Evolutionary conservation across 2,113 vertebrate species (phyloP).

Genomic region (Caracal caracal): DNA sequence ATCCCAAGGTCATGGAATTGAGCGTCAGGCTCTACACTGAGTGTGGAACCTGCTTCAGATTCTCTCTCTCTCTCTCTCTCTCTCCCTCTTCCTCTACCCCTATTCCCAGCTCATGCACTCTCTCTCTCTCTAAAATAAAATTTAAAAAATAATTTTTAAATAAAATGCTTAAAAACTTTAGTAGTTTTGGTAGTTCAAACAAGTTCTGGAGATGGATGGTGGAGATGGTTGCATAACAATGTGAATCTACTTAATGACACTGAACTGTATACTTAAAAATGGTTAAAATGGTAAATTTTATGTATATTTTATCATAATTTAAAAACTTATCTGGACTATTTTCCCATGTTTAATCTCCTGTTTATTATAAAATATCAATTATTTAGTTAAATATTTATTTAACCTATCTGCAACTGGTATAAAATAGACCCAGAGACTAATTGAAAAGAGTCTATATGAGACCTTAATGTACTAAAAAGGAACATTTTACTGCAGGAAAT

Average conservation of each 20-base stretch:
- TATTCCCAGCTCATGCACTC: too few relatives aligned
- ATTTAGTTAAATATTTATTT: constrained; percentile 34
- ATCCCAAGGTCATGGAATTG: too few relatives aligned
- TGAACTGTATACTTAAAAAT: neutral
- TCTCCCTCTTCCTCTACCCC: too few relatives aligned
- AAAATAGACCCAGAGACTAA: neutral
- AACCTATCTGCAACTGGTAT: neutral
- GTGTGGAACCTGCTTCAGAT: too few relatives aligned
- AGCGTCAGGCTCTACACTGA: too few relatives aligned
- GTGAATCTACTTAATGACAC: neutral
- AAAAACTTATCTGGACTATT: neutral
- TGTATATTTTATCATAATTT: neutral
- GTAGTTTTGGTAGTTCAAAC: neutral
- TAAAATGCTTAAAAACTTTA: too few relatives aligned
- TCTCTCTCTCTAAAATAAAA: too few relatives aligned
- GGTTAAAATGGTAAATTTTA: neutral
- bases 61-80: too few relatives aligned
- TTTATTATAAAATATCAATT: neutral
- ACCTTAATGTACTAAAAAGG: neutral
- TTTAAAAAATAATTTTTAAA: too few relatives aligned
- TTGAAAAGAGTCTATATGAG: neutral
- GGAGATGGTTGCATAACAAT: neutral
- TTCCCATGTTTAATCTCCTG: neutral
- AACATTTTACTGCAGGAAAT: neutral
- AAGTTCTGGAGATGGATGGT: neutral